These are phyloP conservation scores for Ormyrus nitidulus DNA, from an alignment of 2,888 invertebrate species.

Conservation along the genomic window DNA sequence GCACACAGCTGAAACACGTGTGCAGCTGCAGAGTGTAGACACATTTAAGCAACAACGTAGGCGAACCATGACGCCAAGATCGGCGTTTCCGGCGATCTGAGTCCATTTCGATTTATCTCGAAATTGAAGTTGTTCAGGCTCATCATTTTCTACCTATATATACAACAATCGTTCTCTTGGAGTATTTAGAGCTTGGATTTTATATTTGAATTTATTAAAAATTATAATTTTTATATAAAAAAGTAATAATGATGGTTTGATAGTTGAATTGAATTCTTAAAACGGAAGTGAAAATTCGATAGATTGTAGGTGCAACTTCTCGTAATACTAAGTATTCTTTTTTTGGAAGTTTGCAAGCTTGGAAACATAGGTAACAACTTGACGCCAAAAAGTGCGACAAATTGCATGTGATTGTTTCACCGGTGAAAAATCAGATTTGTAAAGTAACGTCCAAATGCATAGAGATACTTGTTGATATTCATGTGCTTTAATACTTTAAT, in stretches of 20 bases:
- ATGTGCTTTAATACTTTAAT: slow-evolving; percentile 36
- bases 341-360: slow-evolving; percentile 1
- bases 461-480: not conserved
- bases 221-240: not conserved
- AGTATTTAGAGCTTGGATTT: too few relatives aligned
- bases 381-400: not conserved
- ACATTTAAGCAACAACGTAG: not conserved
- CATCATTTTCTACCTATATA: too few relatives aligned
- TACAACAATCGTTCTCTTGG: too few relatives aligned
- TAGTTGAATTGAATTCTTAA: too few relatives aligned
- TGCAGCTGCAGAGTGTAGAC: not conserved
- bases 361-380: not conserved
- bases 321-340: not conserved
- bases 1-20: slow-evolving; percentile 44
- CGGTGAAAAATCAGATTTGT: not conserved
- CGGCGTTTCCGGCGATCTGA: slow-evolving; percentile 3
- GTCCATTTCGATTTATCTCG: not conserved
- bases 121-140: slow-evolving; percentile 7
- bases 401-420: slow-evolving; percentile 6
- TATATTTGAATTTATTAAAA: not conserved
- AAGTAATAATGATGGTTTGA: too few relatives aligned
- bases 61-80: not conserved
- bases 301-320: too few relatives aligned
- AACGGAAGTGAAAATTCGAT: too few relatives aligned
- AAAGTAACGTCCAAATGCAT: not conserved